Base-by-base conservation (phyloP, 2,113 vertebrate genomes). In the Corythoichthys intestinalis region DNA sequence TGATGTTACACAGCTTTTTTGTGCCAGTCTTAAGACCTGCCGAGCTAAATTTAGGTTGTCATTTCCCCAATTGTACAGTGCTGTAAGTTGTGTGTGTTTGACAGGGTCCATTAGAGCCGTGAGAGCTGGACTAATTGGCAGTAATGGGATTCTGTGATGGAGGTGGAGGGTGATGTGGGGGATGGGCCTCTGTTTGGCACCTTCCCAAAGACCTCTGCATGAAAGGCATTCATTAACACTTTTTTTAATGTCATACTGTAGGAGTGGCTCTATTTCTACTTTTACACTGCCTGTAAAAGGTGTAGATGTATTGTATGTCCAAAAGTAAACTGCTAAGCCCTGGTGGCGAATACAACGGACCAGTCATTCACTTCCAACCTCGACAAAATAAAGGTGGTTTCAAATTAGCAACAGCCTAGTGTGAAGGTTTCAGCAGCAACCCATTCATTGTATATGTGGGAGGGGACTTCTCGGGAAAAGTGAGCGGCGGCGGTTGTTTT, bases 211-310 rank as follows among this genome's bases (percentile, higher is more conserved):
- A 79, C 67, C 70, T 71, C 77, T 85, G 71, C 76, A 85, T 65
- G 77, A 69, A 83, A 85, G 77, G 67, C 73, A 47, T 80, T 85
- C 71, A 87, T 87, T 81, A 85, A 83, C 70, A 81, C 50, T 57
- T 60, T 65, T 69, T 84, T 65, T 57, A 69, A 39, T 69, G 67
- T 66, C 66, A 50, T 66, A 75, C 38, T 34, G 41, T 20, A 67
- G 48, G 75, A 38, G 37, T 50, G 65, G 49, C 46, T 58, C 20
- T 14, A 49, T 56, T 47, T 17, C 17, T n/a, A 63, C 10, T 46
- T 63, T 35, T 2, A 58, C 12, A 37, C 54, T 35, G 12, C 34
- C 48, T 4, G 41, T 44, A 44, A 44, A 44, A 44, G 9, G 41
- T 44, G 41, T 7, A 44, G 41, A 44, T 44, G 41, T 44, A 5